Conservation (phyloP, 2,113 vertebrate genomes). For the Thalassoma bifasciatum region DNA sequence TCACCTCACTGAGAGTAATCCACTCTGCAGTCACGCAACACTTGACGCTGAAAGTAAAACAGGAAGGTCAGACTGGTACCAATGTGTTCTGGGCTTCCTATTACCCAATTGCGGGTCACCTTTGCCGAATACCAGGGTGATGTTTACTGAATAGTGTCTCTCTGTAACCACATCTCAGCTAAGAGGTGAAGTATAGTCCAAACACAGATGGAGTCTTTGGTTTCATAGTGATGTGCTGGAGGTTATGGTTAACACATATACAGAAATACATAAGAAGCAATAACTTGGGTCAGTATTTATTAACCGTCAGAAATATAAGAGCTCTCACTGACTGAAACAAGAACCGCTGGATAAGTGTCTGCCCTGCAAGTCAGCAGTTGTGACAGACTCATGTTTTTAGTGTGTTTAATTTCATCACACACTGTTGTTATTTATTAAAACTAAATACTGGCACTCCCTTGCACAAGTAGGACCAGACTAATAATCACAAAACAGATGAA, state of each 20-base stretch:
- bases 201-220: background rate
- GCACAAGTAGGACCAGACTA: too few species aligned
- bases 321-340: background rate
- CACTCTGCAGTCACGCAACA: constrained; percentile 45
- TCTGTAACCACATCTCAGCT: constrained; percentile 27
- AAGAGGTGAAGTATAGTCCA: background rate
- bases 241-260: background rate
- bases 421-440: too few species aligned
- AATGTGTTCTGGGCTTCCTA: constrained; percentile 9
- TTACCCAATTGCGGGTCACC: constrained; percentile 40
- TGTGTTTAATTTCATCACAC: too few species aligned
- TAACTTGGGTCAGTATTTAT: background rate
- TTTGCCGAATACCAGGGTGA: constrained; percentile 25
- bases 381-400: too few species aligned
- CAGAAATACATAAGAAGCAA: background rate
- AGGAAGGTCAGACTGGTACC: constrained; percentile 35
- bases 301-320: background rate
- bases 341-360: too few species aligned
- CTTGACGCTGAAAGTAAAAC: constrained; percentile 42
- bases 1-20: constrained; percentile 18
- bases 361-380: too few species aligned
- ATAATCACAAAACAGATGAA: too few species aligned
- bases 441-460: too few species aligned
- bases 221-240: background rate
- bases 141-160: constrained; percentile 28